phyloP scores from a whole-genome alignment of 2,888 invertebrate species.

The Agrotis ipsilon region DNA sequence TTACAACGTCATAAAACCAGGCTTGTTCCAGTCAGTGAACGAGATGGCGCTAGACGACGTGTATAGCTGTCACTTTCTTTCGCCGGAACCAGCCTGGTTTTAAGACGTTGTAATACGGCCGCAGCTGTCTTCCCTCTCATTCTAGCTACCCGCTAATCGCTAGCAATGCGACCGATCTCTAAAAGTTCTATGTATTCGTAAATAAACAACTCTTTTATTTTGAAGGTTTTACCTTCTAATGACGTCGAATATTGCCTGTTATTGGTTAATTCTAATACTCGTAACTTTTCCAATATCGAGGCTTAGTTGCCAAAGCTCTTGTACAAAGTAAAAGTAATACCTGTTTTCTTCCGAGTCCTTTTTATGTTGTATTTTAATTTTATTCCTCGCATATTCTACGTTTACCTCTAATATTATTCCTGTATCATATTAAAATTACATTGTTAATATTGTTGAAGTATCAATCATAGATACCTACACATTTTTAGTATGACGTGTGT shows the following conservation, averaged over 20 bases:
- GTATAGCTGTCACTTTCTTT: too few species aligned
- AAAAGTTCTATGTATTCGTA: background rate
- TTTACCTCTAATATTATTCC: too few species aligned
- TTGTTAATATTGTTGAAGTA: too few species aligned
- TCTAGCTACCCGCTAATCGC: background rate
- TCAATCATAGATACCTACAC: too few species aligned
- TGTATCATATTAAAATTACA: too few species aligned
- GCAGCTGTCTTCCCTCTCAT: background rate
- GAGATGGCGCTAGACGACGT: too few species aligned
- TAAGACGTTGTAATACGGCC: too few species aligned
- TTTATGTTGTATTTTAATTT: background rate
- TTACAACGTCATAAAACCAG: too few species aligned
- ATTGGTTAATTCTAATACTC: conserved; percentile 20
- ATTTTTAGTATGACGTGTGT: too few species aligned
- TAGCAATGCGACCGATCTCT: background rate
- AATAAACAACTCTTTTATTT: conserved; percentile 14
- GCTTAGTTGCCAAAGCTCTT: background rate
- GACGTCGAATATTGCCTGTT: background rate
- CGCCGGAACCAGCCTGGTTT: too few species aligned
- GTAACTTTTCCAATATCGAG: conserved; percentile 38
- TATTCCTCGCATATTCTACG: background rate
- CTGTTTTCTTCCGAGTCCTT: background rate
- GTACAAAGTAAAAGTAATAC: conserved; percentile 14
- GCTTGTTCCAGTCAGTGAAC: too few species aligned
- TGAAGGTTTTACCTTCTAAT: conserved; percentile 7